Percentiles rank a stretch among this genome's conserved stretches.
Evolutionary conservation across 2,113 vertebrate species (phyloP).

Genomic region (Nettapus auritus): DNA sequence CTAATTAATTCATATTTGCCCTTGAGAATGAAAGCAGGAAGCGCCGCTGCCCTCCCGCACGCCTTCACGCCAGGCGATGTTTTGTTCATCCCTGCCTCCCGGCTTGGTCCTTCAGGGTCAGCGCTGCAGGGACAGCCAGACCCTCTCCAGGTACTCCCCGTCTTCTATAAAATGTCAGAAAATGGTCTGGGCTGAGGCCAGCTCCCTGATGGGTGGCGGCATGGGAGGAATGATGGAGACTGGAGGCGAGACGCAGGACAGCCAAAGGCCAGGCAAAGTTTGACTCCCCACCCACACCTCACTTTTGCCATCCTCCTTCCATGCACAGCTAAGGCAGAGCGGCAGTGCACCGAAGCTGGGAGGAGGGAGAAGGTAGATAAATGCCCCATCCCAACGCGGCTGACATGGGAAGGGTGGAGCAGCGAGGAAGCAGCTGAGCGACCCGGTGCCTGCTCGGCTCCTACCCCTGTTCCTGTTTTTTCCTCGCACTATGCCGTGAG

Average conservation of each 20-base stretch:
- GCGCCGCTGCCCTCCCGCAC: neutral
- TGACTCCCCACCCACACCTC: neutral
- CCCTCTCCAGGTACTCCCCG: neutral
- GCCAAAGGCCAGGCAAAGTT: neutral
- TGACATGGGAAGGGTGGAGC: constrained; percentile 41
- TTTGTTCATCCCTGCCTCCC: neutral
- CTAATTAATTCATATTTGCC: neutral
- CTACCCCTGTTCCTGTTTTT: neutral
- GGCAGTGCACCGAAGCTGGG: neutral
- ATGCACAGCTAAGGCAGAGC: neutral
- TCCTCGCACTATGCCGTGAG: neutral
- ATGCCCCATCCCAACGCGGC: neutral
- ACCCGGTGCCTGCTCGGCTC: constrained; percentile 2
- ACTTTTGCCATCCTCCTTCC: neutral
- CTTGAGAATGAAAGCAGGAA: neutral
- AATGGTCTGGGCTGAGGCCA: neutral
- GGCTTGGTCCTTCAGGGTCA: neutral
- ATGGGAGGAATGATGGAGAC: neutral
- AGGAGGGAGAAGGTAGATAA: neutral
- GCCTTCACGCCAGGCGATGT: neutral
- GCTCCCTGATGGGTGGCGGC: neutral
- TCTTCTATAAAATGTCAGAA: neutral
- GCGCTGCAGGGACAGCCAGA: neutral
- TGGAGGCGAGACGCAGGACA: accelerated
- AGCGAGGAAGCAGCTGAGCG: constrained; percentile 31